Percentiles rank a stretch among this genome's conserved stretches.
These are phyloP conservation scores for Eupleurogrammus muticus DNA, from an alignment of 2,797 vertebrate genomes.

Conservation along the genomic window DNA sequence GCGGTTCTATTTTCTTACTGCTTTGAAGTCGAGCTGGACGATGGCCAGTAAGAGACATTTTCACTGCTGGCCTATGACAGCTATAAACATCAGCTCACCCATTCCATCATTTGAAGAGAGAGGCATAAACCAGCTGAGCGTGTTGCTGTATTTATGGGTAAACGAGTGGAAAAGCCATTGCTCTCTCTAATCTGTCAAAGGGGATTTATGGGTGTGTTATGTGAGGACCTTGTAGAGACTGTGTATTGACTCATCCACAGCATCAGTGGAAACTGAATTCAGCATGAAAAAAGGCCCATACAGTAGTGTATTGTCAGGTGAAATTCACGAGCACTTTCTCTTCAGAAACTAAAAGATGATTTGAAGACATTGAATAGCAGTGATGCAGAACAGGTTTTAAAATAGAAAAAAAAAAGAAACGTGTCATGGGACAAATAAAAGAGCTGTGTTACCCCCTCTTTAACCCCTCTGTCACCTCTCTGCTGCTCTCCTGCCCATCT, in stretches of 20 bases:
- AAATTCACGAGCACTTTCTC: background rate
- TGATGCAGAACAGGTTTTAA: constrained; percentile 6
- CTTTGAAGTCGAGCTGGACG: constrained; percentile 72
- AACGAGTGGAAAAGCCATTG: constrained; percentile 78
- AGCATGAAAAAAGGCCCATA: background rate
- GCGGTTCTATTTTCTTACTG: constrained; percentile 62
- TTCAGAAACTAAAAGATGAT: background rate
- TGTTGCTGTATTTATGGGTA: constrained; percentile 79
- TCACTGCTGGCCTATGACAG: constrained; percentile 72
- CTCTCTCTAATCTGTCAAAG: constrained; percentile 78
- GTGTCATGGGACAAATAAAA: constrained; percentile 18
- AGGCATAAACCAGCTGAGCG: constrained; percentile 73
- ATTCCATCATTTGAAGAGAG: constrained; percentile 66
- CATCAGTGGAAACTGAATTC: constrained; percentile 19
- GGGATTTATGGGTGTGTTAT: constrained; percentile 71
- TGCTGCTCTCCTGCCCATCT: constrained; percentile 27
- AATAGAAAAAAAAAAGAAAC: background rate
- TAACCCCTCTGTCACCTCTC: constrained; percentile 45
- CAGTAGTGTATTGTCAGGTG: background rate
- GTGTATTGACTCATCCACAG: constrained; percentile 75
- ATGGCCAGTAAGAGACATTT: constrained; percentile 70
- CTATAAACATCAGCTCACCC: constrained; percentile 75
- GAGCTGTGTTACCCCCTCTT: constrained; percentile 29
- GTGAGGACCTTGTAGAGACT: constrained; percentile 69
- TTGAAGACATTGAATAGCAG: background rate